Conservation (phyloP, 2,888 invertebrate genomes). For the Diaprepes abbreviatus region DNA sequence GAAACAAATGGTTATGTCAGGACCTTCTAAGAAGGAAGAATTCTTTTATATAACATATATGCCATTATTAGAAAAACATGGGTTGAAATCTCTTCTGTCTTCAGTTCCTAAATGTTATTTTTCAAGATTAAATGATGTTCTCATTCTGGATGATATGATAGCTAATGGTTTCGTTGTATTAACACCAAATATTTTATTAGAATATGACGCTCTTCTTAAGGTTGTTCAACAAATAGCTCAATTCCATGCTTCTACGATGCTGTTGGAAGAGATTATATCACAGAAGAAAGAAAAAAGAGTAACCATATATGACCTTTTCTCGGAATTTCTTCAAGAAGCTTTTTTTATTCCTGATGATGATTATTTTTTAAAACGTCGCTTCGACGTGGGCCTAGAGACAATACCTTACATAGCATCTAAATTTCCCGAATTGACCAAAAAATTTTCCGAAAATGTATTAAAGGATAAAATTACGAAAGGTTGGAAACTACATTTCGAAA, state of each 20-base stretch:
- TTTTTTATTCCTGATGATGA: slow-evolving; percentile 3
- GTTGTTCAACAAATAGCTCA: slow-evolving; percentile 56
- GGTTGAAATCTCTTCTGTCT: slow-evolving; percentile 51
- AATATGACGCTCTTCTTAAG: slow-evolving; percentile 53
- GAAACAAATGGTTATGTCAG: slow-evolving; percentile 43
- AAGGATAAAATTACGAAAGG: slow-evolving; percentile 28
- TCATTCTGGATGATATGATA: slow-evolving; percentile 65
- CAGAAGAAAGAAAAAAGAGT: slow-evolving; percentile 50
- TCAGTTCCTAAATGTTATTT: slow-evolving; percentile 63
- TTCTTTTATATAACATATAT: slow-evolving; percentile 66
- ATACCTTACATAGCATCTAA: slow-evolving; percentile 28
- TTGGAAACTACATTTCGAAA: slow-evolving; percentile 7
- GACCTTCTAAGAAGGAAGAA: slow-evolving; percentile 56
- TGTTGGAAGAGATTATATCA: slow-evolving; percentile 57
- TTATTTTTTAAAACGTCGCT: not conserved
- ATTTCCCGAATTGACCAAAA: slow-evolving; percentile 43
- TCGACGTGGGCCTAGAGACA: not conserved
- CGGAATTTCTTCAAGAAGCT: slow-evolving; percentile 51
- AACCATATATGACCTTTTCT: slow-evolving; percentile 57
- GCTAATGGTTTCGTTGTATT: slow-evolving; percentile 42
- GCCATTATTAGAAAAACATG: slow-evolving; percentile 59
- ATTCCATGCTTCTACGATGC: slow-evolving; percentile 60
- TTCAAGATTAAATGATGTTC: slow-evolving; percentile 57
- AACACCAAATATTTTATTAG: slow-evolving; percentile 34
- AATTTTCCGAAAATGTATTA: slow-evolving; percentile 42